A percentile compares a stretch with the other conserved stretches of the same genome.
These are phyloP conservation scores for Callocephalon fimbriatum DNA, from an alignment of 2,113 vertebrate species.

Conservation along the genomic window DNA sequence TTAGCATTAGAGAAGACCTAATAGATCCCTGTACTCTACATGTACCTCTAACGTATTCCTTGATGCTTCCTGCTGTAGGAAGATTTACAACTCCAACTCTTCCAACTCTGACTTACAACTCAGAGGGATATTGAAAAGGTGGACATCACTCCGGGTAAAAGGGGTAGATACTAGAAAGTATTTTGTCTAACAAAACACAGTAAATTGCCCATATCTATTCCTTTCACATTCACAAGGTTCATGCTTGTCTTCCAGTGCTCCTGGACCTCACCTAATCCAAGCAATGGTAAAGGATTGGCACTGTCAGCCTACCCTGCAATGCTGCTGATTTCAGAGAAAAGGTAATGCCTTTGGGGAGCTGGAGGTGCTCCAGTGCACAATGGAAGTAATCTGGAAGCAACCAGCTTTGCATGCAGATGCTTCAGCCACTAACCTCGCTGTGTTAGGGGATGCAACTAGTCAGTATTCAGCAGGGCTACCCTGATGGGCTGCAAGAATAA, in stretches of 20 bases:
- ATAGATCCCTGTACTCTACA: background rate
- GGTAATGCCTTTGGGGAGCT: background rate
- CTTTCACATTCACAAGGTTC: background rate
- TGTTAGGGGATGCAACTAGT: too few relatives aligned
- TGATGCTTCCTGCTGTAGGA: background rate
- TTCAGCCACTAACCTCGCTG: background rate
- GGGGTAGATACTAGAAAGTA: background rate
- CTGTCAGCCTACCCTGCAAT: background rate
- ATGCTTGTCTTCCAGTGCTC: background rate
- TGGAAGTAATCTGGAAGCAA: background rate
- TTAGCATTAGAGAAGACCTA: background rate
- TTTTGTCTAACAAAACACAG: background rate
- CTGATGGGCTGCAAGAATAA: background rate
- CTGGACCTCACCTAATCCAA: background rate
- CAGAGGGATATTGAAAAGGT: background rate
- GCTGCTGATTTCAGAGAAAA: background rate
- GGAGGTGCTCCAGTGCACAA: background rate
- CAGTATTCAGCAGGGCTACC: background rate
- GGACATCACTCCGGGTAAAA: background rate
- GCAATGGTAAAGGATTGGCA: background rate
- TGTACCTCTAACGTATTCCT: background rate
- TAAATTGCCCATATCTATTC: background rate
- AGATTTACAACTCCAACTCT: background rate
- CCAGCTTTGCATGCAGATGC: background rate
- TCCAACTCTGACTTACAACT: background rate